phyloP scores from a whole-genome alignment of 2,113 vertebrate species.

The Sinosuthora webbiana region DNA sequence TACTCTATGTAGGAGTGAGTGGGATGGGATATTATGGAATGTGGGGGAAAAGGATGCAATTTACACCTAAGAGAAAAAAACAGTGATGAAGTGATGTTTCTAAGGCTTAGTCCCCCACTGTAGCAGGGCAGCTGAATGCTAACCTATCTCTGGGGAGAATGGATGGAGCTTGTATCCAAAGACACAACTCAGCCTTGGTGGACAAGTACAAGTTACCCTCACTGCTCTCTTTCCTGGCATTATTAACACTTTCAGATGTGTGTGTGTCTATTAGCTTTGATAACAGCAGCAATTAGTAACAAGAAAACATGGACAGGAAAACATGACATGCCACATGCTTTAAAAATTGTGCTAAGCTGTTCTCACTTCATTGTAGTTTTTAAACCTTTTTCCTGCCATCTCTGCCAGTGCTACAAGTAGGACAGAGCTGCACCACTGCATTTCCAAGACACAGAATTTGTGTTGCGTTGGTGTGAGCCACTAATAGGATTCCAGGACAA shows the following conservation, averaged over 20 bases:
- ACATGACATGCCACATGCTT: not conserved
- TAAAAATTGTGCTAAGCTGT: not conserved
- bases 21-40: not conserved
- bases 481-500: conserved; percentile 54
- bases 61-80: not conserved
- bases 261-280: not conserved
- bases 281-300: not conserved
- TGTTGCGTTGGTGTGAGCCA: not conserved
- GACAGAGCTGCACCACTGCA: not conserved
- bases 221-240: not conserved
- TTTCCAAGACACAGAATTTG: not conserved
- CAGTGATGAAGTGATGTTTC: not conserved
- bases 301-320: not conserved
- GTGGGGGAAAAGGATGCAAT: not conserved
- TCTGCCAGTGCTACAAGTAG: not conserved
- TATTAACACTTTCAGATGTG: not conserved
- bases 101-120: not conserved
- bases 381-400: not conserved
- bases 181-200: not conserved
- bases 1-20: not conserved
- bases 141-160: not conserved
- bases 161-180: not conserved
- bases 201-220: not conserved
- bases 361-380: not conserved
- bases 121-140: not conserved